Evolutionary conservation across 2,888 invertebrate genomes (phyloP), one percentile per base, ranked within the genome.

Genomic region (Megamerina dolium): DNA sequence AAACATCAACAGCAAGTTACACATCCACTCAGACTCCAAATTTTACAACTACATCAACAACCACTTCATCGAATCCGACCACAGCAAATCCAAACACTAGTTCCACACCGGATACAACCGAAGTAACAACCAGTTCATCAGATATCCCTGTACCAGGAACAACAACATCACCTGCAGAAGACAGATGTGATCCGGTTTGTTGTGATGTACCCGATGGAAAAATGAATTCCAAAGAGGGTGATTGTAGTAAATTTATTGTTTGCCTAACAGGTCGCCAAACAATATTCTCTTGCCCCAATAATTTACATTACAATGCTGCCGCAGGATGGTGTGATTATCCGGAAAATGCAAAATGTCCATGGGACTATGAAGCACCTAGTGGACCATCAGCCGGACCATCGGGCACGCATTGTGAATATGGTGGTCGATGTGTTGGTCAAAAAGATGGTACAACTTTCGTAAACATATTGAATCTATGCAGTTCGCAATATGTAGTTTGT

Each of bases 371-470:
- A 5, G 55, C 60, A 21, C 63, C 63, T 8, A 56, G 55, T 23
- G 63, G 61, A 4, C 64, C 63, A 13, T 50, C 51, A 3, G 58
- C 63, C 6, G 63, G 63, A 9, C 64, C 63, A 5, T 63, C 64
- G 1, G 64, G 64, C 19, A 60, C 60, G 2, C 46, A 45, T 18
- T 64, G 64, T 33, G 56, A 41, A 26, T 52, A 40, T 27, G 41
- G 50, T 6, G 61, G 59, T 6, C 45, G 45, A 8, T 60, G 64
- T 43, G 51, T 58, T 13, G 53, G 56, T 13, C 18, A 56, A 16
- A 31, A 5, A 1, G 59, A 63, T 41, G 59, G 60, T 10, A 20
- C 45, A 4, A 34, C 36, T 36, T 48, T 55, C 18, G 5, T 35
- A 12, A 45, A 32, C 31, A 34, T 21, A 14, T 27, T 30, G 2